Percentiles rank a stretch among this genome's conserved stretches.
Conservation (phyloP, 2,888 invertebrate genomes). For the Oligia fasciuncula region DNA sequence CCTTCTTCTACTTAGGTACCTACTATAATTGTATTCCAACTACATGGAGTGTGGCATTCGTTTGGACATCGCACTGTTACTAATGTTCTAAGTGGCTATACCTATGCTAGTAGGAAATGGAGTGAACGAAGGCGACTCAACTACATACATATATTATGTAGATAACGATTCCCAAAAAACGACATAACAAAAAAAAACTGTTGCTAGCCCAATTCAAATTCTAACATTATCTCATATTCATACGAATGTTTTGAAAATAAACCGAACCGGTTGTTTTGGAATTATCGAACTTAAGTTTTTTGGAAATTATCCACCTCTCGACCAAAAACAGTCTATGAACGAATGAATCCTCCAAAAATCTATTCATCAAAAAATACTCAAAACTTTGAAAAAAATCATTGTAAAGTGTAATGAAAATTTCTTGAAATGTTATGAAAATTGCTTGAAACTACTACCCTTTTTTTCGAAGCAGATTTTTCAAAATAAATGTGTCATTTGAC, state of each 20-base stretch:
- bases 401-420: not conserved
- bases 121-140: constrained; percentile 26
- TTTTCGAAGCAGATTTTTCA: not conserved
- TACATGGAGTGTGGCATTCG: constrained; percentile 27
- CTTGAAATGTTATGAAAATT: not conserved
- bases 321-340: not conserved
- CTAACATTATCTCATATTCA: not conserved
- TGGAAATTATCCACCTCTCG: not conserved
- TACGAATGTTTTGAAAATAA: not conserved
- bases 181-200: not conserved
- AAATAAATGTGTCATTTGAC: not conserved
- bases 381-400: not conserved
- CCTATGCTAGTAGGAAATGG: constrained; percentile 27
- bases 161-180: constrained; percentile 2
- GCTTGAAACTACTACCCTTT: not conserved
- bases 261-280: not conserved
- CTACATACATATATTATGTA: not conserved
- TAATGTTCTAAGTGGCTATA: constrained; percentile 42
- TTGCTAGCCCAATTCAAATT: not conserved
- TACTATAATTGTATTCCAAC: constrained; percentile 19
- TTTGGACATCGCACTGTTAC: constrained; percentile 10
- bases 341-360: not conserved
- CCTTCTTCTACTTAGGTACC: constrained; percentile 23
- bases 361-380: not conserved
- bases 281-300: not conserved